phyloP scores from a whole-genome alignment of 2,888 invertebrate species.

The Pammene aurita region DNA sequence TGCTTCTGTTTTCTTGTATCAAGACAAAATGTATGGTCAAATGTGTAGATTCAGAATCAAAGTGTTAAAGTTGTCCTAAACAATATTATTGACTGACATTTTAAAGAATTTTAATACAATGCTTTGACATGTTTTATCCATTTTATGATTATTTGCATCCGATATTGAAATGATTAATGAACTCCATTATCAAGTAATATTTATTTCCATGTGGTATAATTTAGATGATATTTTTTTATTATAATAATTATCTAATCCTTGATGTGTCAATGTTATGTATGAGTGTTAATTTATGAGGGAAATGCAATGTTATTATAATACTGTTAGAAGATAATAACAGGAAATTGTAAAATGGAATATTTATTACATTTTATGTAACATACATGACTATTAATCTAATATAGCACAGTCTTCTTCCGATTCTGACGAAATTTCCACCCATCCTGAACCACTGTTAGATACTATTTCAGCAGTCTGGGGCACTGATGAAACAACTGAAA shows the following conservation, averaged over 20 bases:
- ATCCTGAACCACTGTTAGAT: conserved; percentile 63
- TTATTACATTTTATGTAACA: conserved; percentile 73
- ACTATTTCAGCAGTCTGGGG: conserved; percentile 71
- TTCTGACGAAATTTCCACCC: conserved; percentile 79
- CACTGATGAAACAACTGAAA: conserved; percentile 69
- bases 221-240: conserved; percentile 45
- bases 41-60: conserved; percentile 20
- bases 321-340: conserved; percentile 67
- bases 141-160: conserved; percentile 16
- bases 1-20: conserved; percentile 37
- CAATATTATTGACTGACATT: conserved; percentile 23
- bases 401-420: conserved; percentile 66
- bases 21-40: conserved; percentile 25
- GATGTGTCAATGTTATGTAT: conserved; percentile 57
- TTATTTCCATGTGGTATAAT: conserved; percentile 49
- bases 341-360: conserved; percentile 66
- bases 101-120: no score
- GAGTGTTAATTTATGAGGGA: conserved; percentile 62
- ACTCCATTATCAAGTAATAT: conserved; percentile 49
- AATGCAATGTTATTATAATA: conserved; percentile 59
- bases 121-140: conserved; percentile 27
- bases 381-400: conserved; percentile 49
- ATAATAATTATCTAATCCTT: conserved; percentile 44
- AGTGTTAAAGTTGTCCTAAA: conserved; percentile 16
- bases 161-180: conserved; percentile 30